Evolutionary conservation across 2,888 invertebrate genomes (phyloP), one percentile per base, ranked within the genome.

Genomic region (Limnephilus marmoratus): DNA sequence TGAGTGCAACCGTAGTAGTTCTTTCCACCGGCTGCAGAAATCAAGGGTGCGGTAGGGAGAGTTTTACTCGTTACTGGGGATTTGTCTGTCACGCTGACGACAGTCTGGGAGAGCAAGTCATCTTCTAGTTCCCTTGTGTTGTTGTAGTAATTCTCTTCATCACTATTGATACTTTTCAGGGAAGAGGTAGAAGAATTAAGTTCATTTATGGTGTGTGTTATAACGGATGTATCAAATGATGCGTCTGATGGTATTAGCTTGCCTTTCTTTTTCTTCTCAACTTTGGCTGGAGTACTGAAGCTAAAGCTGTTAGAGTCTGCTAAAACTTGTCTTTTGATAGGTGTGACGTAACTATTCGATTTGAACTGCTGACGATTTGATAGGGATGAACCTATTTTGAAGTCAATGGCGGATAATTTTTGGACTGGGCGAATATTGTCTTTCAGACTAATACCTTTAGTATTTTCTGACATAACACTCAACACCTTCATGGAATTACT

Each of bases 81-180:
- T 68, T 68, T 68, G 68, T 68, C 68, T 68, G 68, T n/a, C 68
- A 68, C 68, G 9, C 68, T 37, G 37, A 68, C 88, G 3, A 18
- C 37, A 53, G 45, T 68, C 24, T 89, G 89, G n/a, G 89, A 53
- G n/a, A 81, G 88, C 49, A 91, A 90, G 29, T 91, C 91, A 4
- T 91, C 49, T 85, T 88, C 53, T 37, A 91, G n/a, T 80, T 91
- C 91, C 68, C 89, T 82, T 1, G 91, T 91, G 31, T 68, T 37
- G 31, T 91, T 88, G 24, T 91, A 91, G 45, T 81, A 89, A 45
- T 90, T 82, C 31, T 82, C 49, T 24, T 68, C 68, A 4, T 68
- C 68, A 82, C 9, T n/a, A 82, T n/a, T 29, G 29, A 90, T 82
- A 90, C 24, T 82, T 45, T 90, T 90, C 9, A 49, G 81, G n/a